A percentile compares a stretch with the other conserved stretches of the same genome.
Conservation (phyloP, 1,140 invertebrate genomes). For the Caenorhabditis briggsae region DNA sequence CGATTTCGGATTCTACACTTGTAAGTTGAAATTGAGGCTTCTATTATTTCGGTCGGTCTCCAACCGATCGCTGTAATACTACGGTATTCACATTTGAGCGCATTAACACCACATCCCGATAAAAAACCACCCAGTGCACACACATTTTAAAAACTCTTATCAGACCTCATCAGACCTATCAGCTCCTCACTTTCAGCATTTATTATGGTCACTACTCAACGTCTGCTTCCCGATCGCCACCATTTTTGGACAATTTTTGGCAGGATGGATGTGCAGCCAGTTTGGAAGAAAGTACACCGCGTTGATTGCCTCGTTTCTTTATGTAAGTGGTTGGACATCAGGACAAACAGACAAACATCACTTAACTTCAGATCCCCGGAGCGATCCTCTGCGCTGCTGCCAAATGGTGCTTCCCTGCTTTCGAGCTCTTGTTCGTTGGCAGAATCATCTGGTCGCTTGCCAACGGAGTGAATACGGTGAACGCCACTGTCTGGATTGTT, state of each 20-base stretch:
- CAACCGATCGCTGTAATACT: too few species aligned
- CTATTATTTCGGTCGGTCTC: too few species aligned
- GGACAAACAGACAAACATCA: too few species aligned
- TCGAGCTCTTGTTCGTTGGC: conserved; percentile 68
- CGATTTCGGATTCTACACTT: conserved; percentile 59
- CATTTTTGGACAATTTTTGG: conserved; percentile 68
- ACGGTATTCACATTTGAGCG: too few species aligned
- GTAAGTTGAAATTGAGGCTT: conserved; percentile 58
- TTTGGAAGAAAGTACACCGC: conserved; percentile 67
- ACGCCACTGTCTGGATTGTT: conserved; percentile 69
- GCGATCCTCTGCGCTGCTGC: conserved; percentile 62
- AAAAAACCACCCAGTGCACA: too few species aligned
- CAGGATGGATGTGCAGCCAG: conserved; percentile 65
- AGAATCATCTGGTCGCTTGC: conserved; percentile 67
- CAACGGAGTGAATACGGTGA: conserved; percentile 65
- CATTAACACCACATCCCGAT: too few species aligned
- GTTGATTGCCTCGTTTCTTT: conserved; percentile 61
- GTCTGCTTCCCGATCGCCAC: conserved; percentile 67
- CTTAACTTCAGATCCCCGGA: conserved; percentile 64
- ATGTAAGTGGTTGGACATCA: conserved; percentile 35
- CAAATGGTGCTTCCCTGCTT: conserved; percentile 55
- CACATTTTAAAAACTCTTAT: too few species aligned
- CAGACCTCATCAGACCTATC: background rate
- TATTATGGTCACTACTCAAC: conserved; percentile 67
- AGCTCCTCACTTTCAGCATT: conserved; percentile 59